These are phyloP conservation scores for Axis porcinus DNA, from an alignment of 2,113 vertebrate species.

Conservation along the genomic window DNA sequence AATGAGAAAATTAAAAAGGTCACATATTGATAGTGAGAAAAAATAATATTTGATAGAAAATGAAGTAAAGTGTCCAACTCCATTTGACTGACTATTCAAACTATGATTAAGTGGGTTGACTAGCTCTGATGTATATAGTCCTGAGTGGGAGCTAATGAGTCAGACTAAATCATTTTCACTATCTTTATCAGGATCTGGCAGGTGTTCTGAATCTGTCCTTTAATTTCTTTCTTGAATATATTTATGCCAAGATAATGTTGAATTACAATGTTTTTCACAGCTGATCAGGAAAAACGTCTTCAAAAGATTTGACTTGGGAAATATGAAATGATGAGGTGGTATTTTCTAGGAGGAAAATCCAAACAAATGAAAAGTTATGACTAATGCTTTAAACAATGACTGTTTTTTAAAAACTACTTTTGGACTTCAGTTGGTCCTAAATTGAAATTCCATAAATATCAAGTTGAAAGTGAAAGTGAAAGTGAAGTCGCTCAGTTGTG, in stretches of 20 bases:
- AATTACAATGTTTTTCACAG: neutral
- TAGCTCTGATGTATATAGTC: neutral
- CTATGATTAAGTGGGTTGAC: neutral
- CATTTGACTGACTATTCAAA: neutral
- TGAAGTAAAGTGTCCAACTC: neutral
- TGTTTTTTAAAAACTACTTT: neutral
- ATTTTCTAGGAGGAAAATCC: slow-evolving; percentile 31
- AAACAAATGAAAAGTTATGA: slow-evolving; percentile 38
- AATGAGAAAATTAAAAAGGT: slow-evolving; percentile 13
- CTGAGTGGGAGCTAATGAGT: neutral
- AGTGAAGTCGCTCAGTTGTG: no score
- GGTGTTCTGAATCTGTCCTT: neutral
- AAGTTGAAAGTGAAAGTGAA: neutral
- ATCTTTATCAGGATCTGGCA: neutral
- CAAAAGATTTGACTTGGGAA: slow-evolving; percentile 19
- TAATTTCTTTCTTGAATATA: slow-evolving; percentile 53
- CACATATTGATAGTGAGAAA: neutral
- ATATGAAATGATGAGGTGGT: slow-evolving; percentile 19
- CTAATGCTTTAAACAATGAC: slow-evolving; percentile 9
- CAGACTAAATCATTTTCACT: neutral
- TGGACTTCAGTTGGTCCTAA: slow-evolving; percentile 42
- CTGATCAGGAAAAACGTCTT: slow-evolving; percentile 23
- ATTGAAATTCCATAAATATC: slow-evolving; percentile 5
- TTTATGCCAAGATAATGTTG: neutral
- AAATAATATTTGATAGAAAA: neutral